Conservation (phyloP, 2,113 vertebrate species). For the Osmerus eperlanus region DNA sequence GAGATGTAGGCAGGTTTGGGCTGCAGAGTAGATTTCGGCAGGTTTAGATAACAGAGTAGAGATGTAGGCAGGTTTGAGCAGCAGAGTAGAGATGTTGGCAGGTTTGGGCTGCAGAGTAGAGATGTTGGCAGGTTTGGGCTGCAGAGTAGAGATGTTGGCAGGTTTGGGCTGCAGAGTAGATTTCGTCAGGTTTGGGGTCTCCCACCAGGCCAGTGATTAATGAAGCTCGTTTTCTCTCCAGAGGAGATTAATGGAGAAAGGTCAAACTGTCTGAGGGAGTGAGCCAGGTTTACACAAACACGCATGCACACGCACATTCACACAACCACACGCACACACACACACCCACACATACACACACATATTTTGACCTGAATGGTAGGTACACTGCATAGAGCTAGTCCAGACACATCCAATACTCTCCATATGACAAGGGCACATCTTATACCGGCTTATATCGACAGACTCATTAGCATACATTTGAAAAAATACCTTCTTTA, state of each 20-base stretch:
- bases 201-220: slow-evolving; percentile 55
- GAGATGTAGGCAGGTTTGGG: not conserved
- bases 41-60: slow-evolving; percentile 12
- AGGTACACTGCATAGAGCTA: too few relatives aligned
- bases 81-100: not conserved
- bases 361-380: not conserved
- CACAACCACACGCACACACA: not conserved
- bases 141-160: not conserved
- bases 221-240: slow-evolving; percentile 57
- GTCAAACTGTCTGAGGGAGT: slow-evolving; percentile 36
- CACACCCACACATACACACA: slow-evolving; percentile 1
- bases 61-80: too few relatives aligned
- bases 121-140: slow-evolving; percentile 1
- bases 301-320: slow-evolving; percentile 13
- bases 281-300: slow-evolving; percentile 13
- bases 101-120: slow-evolving; percentile 7
- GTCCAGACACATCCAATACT: not conserved
- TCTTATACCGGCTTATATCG: not conserved
- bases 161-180: not conserved
- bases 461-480: slow-evolving; percentile 37
- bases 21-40: slow-evolving; percentile 13
- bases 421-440: not conserved
- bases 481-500: slow-evolving; percentile 32
- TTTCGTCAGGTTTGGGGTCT: slow-evolving; percentile 33
- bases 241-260: slow-evolving; percentile 62